These are phyloP conservation scores for Columbina picui DNA, from an alignment of 2,113 vertebrate genomes.

Conservation along the genomic window DNA sequence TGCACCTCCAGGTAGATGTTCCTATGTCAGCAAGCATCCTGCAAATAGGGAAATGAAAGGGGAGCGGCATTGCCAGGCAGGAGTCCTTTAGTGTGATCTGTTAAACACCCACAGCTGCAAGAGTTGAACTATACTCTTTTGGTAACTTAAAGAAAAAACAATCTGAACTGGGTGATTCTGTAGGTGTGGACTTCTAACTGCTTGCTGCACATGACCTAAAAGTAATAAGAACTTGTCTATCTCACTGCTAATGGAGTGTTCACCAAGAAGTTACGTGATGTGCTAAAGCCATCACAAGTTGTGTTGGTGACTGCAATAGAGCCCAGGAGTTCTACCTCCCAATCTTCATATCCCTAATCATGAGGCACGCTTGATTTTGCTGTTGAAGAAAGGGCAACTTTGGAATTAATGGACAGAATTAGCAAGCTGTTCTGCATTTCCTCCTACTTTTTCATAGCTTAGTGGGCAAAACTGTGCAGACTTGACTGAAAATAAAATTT, in stretches of 20 bases:
- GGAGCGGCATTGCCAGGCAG: background rate
- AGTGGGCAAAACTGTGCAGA: conserved; percentile 19
- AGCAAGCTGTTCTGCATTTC: conserved; percentile 40
- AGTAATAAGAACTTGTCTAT: background rate
- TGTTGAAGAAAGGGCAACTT: conserved; percentile 37
- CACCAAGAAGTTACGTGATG: background rate
- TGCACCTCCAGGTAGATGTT: background rate
- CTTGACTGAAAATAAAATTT: conserved; percentile 39
- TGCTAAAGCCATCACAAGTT: background rate
- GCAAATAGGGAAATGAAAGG: background rate
- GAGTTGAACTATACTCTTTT: background rate
- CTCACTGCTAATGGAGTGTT: background rate
- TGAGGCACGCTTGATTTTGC: background rate
- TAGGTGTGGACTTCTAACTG: background rate
- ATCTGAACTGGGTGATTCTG: background rate
- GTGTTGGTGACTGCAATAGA: background rate
- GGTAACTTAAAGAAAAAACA: background rate
- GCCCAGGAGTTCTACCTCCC: background rate
- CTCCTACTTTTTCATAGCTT: conserved; percentile 47
- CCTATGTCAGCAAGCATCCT: background rate
- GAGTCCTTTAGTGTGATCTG: background rate
- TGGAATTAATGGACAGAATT: conserved; percentile 29
- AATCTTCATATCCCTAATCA: background rate
- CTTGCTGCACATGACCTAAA: background rate
- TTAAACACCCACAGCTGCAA: background rate